Base-by-base conservation (phyloP, 2,113 vertebrate genomes). In the Hyla sarda region DNA sequence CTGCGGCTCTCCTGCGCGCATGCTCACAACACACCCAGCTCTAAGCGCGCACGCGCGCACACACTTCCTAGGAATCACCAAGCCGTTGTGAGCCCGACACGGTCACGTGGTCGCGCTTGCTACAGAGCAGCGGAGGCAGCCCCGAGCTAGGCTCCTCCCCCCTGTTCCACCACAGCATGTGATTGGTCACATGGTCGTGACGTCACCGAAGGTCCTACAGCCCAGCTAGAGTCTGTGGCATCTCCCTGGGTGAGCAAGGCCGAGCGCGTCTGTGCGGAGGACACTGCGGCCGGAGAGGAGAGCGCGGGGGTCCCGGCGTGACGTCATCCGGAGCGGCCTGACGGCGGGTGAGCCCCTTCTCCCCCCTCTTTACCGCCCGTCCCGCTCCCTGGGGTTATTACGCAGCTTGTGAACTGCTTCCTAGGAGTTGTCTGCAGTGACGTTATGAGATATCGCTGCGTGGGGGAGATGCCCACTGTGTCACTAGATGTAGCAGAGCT, bases 251-350 rank as follows among this genome's bases (percentile, higher is more conserved):
- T 84, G 25, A 52, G 82, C 65, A 37, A 82, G 73, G 83, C 83
- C 83, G 72, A 73, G 48, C 82, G 71, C 72, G 72, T n/a, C 71
- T 76, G 71, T 62, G 82, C 47, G 82, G 82, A 84, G 82, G 34
- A 71, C 67, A 69, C 65, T 6, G 25, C 52, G 82, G 54, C n/a
- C n/a, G 2, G 69, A 56, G 54, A 34, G 13, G 69, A 48, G 23
- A 30, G 72, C 10, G 14, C 32, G n/a, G 71, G 12, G 65, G 14
- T 54, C 30, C 28, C 19, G 48, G 28, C 32, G 62, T 50, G 67
- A 32, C 47, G 48, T 17, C n/a, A 60, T 28, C 48, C 37, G 1
- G 80, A 82, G 71, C 82, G 52, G 23, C 50, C 52, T 74, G 71
- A 28, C 67, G 4, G 25, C 32, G 52, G 82, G 82, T 84, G 71